phyloP scores from a whole-genome alignment of 2,113 vertebrate genomes.

The Rhinoptilus africanus region DNA sequence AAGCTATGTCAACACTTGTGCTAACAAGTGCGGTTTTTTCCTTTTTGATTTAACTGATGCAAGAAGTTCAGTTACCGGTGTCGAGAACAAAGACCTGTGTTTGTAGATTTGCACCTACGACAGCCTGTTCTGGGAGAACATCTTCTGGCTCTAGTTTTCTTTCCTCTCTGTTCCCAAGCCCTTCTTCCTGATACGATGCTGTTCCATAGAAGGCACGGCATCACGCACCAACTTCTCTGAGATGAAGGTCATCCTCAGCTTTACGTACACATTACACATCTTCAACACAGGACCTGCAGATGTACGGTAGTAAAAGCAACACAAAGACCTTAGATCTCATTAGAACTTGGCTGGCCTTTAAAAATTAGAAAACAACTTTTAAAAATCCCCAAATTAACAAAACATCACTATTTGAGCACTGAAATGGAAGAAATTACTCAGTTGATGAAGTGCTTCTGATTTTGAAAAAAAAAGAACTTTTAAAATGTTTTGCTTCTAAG shows the following conservation, averaged over 20 bases:
- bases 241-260: background rate
- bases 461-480: background rate
- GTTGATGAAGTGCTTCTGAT: background rate
- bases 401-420: background rate
- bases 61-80: background rate
- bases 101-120: background rate
- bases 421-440: background rate
- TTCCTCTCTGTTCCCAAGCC: background rate
- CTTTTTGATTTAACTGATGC: background rate
- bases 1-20: background rate
- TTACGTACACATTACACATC: background rate
- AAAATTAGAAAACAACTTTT: background rate
- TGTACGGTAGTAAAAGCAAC: background rate
- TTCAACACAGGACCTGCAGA: background rate
- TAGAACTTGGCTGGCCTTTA: background rate
- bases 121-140: background rate
- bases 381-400: background rate
- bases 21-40: background rate
- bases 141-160: background rate
- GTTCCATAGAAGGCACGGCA: background rate
- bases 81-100: background rate
- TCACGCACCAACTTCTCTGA: background rate
- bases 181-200: background rate
- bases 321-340: background rate
- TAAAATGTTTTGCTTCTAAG: background rate